Base-by-base conservation (phyloP, 2,113 vertebrate genomes). In the Miniopterus natalensis region DNA sequence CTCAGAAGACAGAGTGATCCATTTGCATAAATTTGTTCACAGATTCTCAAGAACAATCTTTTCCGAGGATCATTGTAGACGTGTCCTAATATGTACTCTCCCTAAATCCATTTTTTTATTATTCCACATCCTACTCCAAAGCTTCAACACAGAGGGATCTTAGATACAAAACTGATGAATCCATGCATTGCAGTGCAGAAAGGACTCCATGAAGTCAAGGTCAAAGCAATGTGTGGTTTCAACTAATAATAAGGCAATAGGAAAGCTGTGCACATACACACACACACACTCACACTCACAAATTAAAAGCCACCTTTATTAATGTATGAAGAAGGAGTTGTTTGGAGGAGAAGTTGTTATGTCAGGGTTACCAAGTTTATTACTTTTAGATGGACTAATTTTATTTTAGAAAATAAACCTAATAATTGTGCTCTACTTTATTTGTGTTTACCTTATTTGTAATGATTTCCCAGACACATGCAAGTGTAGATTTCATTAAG, bases 381-480 rank as follows among this genome's bases (percentile, higher is more conserved):
- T 99, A 98, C 98, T 98, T 98, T 98, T 89, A 96, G 97, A 98
- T 98, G 95, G 87, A 92, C 75, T 97, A 95, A 95, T 97, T 98
- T 97, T 96, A 97, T 98, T 97, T 97, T 97, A 90, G 84, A 88
- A 98, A 98, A 97, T 93, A 97, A 98, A 97, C 80, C 40, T 77
- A 97, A 97, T 98, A 95, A 97, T 94, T 98, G 59, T 68, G 71
- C 14, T 97, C 63, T 97, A 57, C 55, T 97, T 98, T 98, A 80
- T 98, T 98, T 98, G 95, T 96, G 77, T 95, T 97, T 97, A 98
- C 68, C 96, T 98, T 96, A 97, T 98, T 98, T 98, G 93, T 94
- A 99, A 98, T 98, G 98, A 98, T 99, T 98, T 98, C 97, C 98
- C 87, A 96, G 95, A 97, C 97, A 95, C 6, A 36, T 95, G 96